These are phyloP conservation scores for Taphrorychus bicolor DNA, from an alignment of 2,888 invertebrate genomes.

Conservation along the genomic window DNA sequence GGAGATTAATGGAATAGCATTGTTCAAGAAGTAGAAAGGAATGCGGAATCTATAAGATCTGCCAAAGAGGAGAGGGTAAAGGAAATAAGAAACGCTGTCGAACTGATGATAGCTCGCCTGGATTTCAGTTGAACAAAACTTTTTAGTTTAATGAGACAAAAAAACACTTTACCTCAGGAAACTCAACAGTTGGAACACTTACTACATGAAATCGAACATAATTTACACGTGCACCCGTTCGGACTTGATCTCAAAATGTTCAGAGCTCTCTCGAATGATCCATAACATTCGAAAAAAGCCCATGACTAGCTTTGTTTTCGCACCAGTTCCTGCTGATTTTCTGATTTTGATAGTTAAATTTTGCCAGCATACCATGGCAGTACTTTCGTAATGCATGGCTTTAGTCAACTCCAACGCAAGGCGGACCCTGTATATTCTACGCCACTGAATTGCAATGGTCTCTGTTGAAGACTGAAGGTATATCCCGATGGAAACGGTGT, in stretches of 20 bases:
- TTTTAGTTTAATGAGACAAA: constrained; percentile 86
- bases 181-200: constrained; percentile 88
- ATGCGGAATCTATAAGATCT: constrained; percentile 87
- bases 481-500: constrained; percentile 96
- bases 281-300: constrained; percentile 86
- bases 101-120: constrained; percentile 89
- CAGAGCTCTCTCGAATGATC: constrained; percentile 80
- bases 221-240: constrained; percentile 81
- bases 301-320: constrained; percentile 86
- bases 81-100: constrained; percentile 91
- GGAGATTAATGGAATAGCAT: constrained; percentile 83
- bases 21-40: constrained; percentile 90
- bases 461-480: constrained; percentile 91
- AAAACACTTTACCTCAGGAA: constrained; percentile 84
- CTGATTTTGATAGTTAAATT: constrained; percentile 74
- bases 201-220: constrained; percentile 82
- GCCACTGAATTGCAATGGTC: constrained; percentile 84
- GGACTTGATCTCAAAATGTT: constrained; percentile 82
- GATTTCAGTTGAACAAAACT: constrained; percentile 91
- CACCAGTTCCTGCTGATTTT: constrained; percentile 90
- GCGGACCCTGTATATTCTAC: constrained; percentile 93
- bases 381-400: constrained; percentile 87
- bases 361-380: constrained; percentile 91
- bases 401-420: constrained; percentile 83
- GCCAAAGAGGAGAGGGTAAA: constrained; percentile 92